Evolutionary conservation across 2,888 invertebrate genomes (phyloP), one percentile per base, ranked within the genome.

Genomic region (Cryptocheilus praepositus): DNA sequence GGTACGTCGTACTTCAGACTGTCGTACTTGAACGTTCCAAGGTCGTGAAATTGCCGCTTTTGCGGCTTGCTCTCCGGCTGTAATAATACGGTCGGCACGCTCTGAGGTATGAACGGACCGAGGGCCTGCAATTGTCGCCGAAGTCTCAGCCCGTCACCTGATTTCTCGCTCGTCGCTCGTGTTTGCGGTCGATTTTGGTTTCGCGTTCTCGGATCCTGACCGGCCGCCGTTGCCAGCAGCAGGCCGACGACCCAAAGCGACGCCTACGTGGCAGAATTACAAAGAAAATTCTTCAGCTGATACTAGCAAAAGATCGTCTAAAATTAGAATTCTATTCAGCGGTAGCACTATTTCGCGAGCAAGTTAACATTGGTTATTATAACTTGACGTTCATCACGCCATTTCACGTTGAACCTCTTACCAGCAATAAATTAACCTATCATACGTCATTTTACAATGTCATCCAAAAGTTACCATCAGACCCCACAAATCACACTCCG

Each of bases 31-130:
- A 72, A 46, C 4, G 25, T 44, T 44, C 75, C 74, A 53, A 79
- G 73, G 56, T 79, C 74, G 13, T 58, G 54, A 58, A 83, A 73
- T 71, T 85, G 84, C 49, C 85, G 81, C 71, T 85, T 85, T 36
- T 81, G 75, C n/a, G 76, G 81, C 22, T 76, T 74, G 57, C 61
- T 74, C 45, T 73, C 70, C 45, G 66, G 15, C 61, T 63, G 53
- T 67, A 57, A 62, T 61, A 69, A 64, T 64, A 46, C 55, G 16
- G 25, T 13, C 16, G 71, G 62, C 43, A 70, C 53, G 54, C 74
- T 73, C 25, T 55, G 59, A 28, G 54, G 49, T 28, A 68, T 59
- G 55, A 77, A 74, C 46, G 74, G 67, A 15, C 71, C 73, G 25
- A 71, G 69, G 16, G 63, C 59, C 44, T 76, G 73, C 15, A 77